A percentile compares a stretch with the other conserved stretches of the same genome.
phyloP scores from a whole-genome alignment of 2,888 invertebrate genomes.

The Neoitamus cyanurus region DNA sequence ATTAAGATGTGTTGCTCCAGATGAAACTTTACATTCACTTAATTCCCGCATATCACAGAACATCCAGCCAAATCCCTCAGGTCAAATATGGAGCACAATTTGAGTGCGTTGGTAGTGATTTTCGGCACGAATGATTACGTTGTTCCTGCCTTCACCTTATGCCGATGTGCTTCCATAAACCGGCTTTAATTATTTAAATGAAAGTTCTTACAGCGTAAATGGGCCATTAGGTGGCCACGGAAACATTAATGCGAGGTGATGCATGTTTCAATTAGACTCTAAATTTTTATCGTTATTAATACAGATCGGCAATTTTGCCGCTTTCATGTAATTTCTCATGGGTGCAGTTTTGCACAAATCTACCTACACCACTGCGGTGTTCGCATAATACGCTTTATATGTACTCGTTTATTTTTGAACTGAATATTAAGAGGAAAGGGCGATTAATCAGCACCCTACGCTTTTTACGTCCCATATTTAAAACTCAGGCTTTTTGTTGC shows the following conservation, averaged over 20 bases:
- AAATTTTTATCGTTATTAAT: constrained; percentile 9
- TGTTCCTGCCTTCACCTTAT: neutral
- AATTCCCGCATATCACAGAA: neutral
- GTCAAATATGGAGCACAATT: neutral
- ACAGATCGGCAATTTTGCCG: neutral
- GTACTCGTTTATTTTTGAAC: neutral
- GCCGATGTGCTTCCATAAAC: neutral
- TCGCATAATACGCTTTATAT: neutral
- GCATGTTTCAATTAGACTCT: constrained; percentile 1
- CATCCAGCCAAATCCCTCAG: neutral
- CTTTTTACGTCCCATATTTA: neutral
- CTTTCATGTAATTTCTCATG: neutral
- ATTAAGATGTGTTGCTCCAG: constrained; percentile 11
- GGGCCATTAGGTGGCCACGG: neutral
- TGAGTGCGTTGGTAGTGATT: neutral
- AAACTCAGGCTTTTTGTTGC: neutral
- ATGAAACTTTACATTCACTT: neutral
- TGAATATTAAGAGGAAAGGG: neutral
- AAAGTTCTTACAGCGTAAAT: neutral
- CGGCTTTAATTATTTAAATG: neutral
- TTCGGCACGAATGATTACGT: neutral
- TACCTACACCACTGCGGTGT: neutral
- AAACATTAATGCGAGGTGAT: neutral
- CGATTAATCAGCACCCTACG: neutral
- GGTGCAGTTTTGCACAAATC: neutral